Base-by-base conservation (phyloP, 2,888 invertebrate species). In the Oithona nana region DNA sequence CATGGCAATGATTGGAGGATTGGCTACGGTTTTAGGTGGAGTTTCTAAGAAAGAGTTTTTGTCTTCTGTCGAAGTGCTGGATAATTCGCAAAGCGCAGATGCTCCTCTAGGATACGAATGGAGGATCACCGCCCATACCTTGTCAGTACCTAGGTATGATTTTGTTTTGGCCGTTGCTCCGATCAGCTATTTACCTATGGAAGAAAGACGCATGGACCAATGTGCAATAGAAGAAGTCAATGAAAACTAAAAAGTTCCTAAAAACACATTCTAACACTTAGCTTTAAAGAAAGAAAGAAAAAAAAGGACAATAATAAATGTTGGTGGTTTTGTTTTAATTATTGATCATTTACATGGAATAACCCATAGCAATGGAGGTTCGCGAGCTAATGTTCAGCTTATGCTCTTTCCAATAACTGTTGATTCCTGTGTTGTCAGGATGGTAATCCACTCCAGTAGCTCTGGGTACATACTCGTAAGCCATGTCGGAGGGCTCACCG, bases 1-100 rank as follows among this genome's bases (percentile, higher is more conserved):
- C n/a, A 59, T 59, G 59, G 59, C 50, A 8, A 26, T 59, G 3
- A 49, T 59, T 3, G 59, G 59, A 8, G 59, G 59, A 59, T 50
- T 48, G n/a, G 48, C 50, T 26, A 59, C 49, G 22, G 59, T 59
- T 3, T 26, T 59, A 16, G 59, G 59, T 28, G 59, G 59, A 13
- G 59, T 59, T 2, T 39, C 59, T 4, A 29, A 59, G 2, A 24
- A 49, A 11, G 59, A 59, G 24, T 59, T 59, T 28, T 29, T 59
- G 8, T 49, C 49, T 6, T 59, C 59, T 11, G 49, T 59, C 3
- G 59, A 59, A 28, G 59, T 59, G 28, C 50, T 59, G 22, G 59
- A 59, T 50, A 48, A 48, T 50, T 59, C 59, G 11, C 28, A 22
- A 11, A 50, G 49, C 26, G 48, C 31, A 2, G 59, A 59, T 8